Evolutionary conservation across 2,797 vertebrate species (phyloP), one percentile per base, ranked within the genome.

Genomic region (Limosa lapponica): DNA sequence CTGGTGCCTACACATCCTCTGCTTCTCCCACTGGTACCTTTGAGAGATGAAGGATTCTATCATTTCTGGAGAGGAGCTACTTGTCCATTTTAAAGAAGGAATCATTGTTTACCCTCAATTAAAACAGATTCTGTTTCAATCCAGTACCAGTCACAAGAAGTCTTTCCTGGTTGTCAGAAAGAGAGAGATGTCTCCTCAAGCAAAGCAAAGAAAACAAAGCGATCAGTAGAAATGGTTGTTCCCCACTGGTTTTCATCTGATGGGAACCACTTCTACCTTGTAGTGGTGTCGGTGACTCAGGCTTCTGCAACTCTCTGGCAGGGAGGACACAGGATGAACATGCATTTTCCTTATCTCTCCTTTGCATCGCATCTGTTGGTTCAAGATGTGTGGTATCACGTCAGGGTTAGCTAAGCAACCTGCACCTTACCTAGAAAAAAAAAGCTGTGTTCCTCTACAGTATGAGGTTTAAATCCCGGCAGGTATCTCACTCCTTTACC

Each of bases 361-460:
- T 44, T 58, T 36, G 23, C 23, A 24, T 58, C 34, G 11, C 7
- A 6, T 58, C 23, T 58, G 34, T 58, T 36, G 23, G 34, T 58
- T 36, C 34, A 24, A 25, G 57, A 41, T 4, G 16, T 6, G 27
- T 13, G 48, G 11, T 16, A 5, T 1, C 25, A 66, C 0, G 0
- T 12, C n/a, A 19, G 49, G 55, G 25, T 39, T 27, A n/a, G 80
- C 62, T 1, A 2, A 64, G 44, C 41, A 39, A 52, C 24, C 49
- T 71, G 24, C 10, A 43, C 3, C 10, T 22, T 30, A 16, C 11
- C 36, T 18, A 16, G n/a, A 2, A 32, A 13, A 32, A 12, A 57
- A 74, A 28, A 27, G 15, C 20, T 27, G 3, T 15, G 30, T 39
- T 17, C 30, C n/a, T n/a, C 46, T 43, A 44, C 28, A 77, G 36